phyloP scores from a whole-genome alignment of 2,888 invertebrate species.

The Gasteruption jaculator region DNA sequence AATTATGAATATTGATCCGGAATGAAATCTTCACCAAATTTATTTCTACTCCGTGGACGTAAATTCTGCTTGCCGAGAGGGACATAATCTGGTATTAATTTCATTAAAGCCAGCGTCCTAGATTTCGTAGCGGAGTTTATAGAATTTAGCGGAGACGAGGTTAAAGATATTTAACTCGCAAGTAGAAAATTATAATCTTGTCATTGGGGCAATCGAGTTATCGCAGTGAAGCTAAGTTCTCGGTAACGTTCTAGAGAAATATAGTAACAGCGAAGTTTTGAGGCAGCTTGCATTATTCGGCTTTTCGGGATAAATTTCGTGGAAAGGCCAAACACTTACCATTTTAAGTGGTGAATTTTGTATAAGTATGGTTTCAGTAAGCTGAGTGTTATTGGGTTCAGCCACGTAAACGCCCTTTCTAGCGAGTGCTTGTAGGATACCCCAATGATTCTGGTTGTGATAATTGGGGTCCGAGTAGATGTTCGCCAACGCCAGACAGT shows the following conservation, averaged over 20 bases:
- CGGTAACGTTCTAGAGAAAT: too few species aligned
- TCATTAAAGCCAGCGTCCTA: too few species aligned
- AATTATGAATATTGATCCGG: too few species aligned
- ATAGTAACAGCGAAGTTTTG: slow-evolving; percentile 8
- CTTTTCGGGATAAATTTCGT: background rate
- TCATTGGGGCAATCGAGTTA: too few species aligned
- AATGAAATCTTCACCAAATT: too few species aligned
- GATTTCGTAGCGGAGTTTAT: too few species aligned
- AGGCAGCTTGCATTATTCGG: background rate
- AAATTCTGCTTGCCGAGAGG: too few species aligned
- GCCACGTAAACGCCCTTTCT: slow-evolving; percentile 85
- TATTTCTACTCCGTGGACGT: too few species aligned
- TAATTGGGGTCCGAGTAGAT: slow-evolving; percentile 96
- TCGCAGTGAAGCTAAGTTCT: too few species aligned
- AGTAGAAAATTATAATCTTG: too few species aligned
- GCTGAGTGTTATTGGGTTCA: slow-evolving; percentile 79
- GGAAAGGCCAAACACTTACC: slow-evolving; percentile 68
- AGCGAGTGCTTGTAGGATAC: slow-evolving; percentile 87
- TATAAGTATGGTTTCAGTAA: slow-evolving; percentile 93
- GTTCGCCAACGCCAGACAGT: slow-evolving; percentile 89
- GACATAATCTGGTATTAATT: too few species aligned
- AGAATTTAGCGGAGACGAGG: background rate
- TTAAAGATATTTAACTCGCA: background rate
- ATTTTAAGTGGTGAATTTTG: slow-evolving; percentile 93
- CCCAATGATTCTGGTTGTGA: slow-evolving; percentile 92